Percentiles rank a stretch among this genome's conserved stretches.
Conservation (phyloP, 2,888 invertebrate species). For the Tetropium fuscum region DNA sequence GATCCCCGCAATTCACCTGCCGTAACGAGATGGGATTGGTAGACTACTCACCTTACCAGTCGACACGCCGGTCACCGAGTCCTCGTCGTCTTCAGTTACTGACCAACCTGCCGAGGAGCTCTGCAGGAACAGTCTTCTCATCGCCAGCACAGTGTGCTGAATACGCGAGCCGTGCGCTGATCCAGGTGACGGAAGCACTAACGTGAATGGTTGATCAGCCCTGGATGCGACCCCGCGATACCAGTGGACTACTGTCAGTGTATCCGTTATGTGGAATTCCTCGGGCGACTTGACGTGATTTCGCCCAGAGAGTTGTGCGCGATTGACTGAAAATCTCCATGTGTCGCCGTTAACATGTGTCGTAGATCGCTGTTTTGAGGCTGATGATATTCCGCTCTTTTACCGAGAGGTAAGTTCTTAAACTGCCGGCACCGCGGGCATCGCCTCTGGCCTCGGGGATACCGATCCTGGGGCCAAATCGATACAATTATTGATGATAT, state of each 20-base stretch:
- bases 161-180: conserved; percentile 6
- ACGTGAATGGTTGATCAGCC: conserved; percentile 37
- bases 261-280: conserved; percentile 53
- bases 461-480: no score
- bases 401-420: conserved; percentile 58
- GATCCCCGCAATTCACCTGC: conserved; percentile 58
- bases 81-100: conserved; percentile 52
- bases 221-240: conserved; percentile 10
- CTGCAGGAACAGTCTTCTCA: conserved; percentile 18
- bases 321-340: conserved; percentile 39
- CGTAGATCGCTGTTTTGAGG: conserved; percentile 44
- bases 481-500: no score
- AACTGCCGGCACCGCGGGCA: no score
- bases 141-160: neutral
- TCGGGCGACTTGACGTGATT: conserved; percentile 47
- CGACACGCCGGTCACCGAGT: conserved; percentile 45
- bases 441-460: no score
- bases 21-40: conserved; percentile 60
- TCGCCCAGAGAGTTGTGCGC: conserved; percentile 33
- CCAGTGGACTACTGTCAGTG: conserved; percentile 46
- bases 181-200: no score
- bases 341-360: conserved; percentile 50
- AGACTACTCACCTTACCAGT: conserved; percentile 57
- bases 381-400: conserved; percentile 57
- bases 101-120: conserved; percentile 47